A percentile compares a stretch with the other conserved stretches of the same genome.
Conservation (phyloP, 2,888 invertebrate genomes). For the Drosophila peninsularis region DNA sequence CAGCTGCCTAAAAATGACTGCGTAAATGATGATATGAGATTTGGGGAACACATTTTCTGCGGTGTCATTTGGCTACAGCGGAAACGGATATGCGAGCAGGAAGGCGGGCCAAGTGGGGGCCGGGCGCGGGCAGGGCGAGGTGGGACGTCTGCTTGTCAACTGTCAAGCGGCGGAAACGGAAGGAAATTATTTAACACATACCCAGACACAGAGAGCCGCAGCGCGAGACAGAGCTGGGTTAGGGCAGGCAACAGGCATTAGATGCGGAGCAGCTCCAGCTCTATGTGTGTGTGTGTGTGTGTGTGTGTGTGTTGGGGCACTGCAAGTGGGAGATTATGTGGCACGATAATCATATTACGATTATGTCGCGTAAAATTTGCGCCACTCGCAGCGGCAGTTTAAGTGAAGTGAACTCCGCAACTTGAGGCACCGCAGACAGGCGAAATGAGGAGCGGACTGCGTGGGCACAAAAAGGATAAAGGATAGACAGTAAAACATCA, state of each 20-base stretch:
- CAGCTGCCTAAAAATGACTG: constrained; percentile 63
- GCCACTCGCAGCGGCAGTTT: constrained; percentile 43
- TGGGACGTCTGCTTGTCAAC: constrained; percentile 9
- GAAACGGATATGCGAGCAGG: constrained; percentile 60
- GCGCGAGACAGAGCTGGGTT: no score
- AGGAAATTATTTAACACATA: constrained; percentile 71
- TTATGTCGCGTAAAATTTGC: constrained; percentile 77
- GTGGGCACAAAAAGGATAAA: background rate
- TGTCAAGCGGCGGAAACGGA: constrained; percentile 63
- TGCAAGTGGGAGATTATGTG: constrained; percentile 63
- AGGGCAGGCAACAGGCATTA: constrained; percentile 8
- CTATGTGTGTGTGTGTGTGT: background rate
- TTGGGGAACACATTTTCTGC: constrained; percentile 72
- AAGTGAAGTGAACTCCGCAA: constrained; percentile 36
- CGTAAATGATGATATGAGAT: constrained; percentile 79
- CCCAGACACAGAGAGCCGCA: background rate
- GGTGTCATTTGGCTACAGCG: constrained; percentile 69
- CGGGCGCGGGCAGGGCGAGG: background rate
- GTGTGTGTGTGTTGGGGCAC: background rate
- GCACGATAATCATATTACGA: constrained; percentile 78
- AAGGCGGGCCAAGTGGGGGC: background rate
- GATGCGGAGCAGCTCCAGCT: background rate
- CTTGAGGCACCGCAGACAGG: constrained; percentile 17
- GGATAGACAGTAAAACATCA: constrained; percentile 40
- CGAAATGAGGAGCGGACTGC: background rate